A percentile compares a stretch with the other conserved stretches of the same genome.
Conservation (phyloP, 2,888 invertebrate genomes). For the Lingula anatina region DNA sequence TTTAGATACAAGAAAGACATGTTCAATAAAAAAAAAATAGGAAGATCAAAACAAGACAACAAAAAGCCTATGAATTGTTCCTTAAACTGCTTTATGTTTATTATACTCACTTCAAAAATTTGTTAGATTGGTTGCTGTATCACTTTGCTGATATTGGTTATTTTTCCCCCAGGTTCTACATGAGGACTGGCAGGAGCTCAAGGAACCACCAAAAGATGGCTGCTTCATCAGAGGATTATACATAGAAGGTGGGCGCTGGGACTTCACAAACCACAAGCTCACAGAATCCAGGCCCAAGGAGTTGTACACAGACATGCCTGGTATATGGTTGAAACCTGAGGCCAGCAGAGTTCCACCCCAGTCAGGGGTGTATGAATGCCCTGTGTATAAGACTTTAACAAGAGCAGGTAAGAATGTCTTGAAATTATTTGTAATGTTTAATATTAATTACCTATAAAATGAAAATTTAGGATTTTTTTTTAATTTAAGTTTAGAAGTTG, state of each 20-base stretch:
- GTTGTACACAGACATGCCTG: conserved; percentile 62
- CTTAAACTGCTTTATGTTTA: neutral
- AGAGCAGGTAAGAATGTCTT: conserved; percentile 53
- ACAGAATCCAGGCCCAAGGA: conserved; percentile 51
- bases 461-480: too few species aligned
- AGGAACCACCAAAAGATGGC: conserved; percentile 43
- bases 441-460: too few species aligned
- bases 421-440: too few species aligned
- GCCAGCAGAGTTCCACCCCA: conserved; percentile 58
- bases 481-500: too few species aligned
- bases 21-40: too few species aligned
- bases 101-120: neutral
- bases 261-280: conserved; percentile 25
- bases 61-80: too few species aligned
- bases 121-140: neutral
- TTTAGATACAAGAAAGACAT: neutral
- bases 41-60: too few species aligned
- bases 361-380: conserved; percentile 58
- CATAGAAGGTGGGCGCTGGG: conserved; percentile 51
- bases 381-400: conserved; percentile 64
- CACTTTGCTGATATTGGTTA: neutral
- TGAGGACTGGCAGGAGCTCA: conserved; percentile 30
- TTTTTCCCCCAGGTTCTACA: conserved; percentile 29
- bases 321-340: conserved; percentile 67
- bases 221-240: conserved; percentile 52